Evolutionary conservation across 2,888 invertebrate species (phyloP).

Genomic region (Dicyrtoma fusca): DNA sequence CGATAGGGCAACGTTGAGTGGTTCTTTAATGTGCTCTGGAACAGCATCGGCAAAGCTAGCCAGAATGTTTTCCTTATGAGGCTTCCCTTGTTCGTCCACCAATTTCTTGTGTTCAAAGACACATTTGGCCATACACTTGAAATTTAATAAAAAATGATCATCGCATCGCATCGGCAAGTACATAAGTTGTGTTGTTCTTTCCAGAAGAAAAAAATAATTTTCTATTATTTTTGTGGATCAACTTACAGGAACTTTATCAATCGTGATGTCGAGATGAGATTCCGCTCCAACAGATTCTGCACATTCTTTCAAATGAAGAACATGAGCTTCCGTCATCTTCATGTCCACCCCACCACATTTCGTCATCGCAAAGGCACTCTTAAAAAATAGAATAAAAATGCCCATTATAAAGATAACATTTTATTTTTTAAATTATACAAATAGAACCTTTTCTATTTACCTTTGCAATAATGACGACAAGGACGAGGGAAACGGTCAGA

Average conservation of each 20-base stretch:
- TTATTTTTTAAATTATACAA: too few relatives aligned
- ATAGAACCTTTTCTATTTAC: too few relatives aligned
- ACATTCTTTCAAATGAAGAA: conserved; percentile 47
- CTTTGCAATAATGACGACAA: too few relatives aligned
- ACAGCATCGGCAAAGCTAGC: conserved; percentile 40
- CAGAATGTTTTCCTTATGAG: conserved; percentile 50
- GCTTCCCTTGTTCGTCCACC: conserved; percentile 48
- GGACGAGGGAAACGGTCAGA: too few relatives aligned
- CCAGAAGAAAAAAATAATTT: too few relatives aligned
- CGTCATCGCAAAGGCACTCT: too few relatives aligned
- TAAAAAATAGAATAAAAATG: too few relatives aligned
- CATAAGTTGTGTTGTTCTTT: too few relatives aligned
- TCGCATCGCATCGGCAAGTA: too few relatives aligned
- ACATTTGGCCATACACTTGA: conserved; percentile 51
- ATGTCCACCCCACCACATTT: conserved; percentile 46
- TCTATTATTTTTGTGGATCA: too few relatives aligned
- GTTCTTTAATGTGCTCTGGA: conserved; percentile 43
- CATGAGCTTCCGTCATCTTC: conserved; percentile 38
- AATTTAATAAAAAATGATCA: conserved; percentile 5
- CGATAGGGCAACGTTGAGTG: conserved; percentile 25
- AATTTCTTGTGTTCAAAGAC: conserved; percentile 43
- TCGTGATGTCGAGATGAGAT: conserved; percentile 34
- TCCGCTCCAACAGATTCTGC: conserved; percentile 36
- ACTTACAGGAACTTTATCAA: conserved; percentile 44
- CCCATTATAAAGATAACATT: too few relatives aligned